A percentile compares a stretch with the other conserved stretches of the same genome.
phyloP scores from a whole-genome alignment of 2,888 invertebrate genomes.

The Lottia scabra region DNA sequence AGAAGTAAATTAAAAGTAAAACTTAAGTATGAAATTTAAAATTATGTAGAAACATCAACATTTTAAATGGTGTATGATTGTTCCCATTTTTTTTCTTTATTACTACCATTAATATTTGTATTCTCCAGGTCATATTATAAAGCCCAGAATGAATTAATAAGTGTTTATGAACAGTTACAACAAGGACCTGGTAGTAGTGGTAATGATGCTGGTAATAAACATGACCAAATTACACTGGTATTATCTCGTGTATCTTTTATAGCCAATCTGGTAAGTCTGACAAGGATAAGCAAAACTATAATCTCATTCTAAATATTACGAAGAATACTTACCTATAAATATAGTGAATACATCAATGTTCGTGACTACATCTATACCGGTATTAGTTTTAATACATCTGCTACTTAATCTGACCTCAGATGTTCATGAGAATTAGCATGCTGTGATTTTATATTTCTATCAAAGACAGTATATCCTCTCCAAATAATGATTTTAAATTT shows the following conservation, averaged over 20 bases:
- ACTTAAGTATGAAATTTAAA: too few relatives aligned
- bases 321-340: too few relatives aligned
- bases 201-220: slow-evolving; percentile 38
- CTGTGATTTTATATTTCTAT: neutral
- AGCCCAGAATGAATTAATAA: slow-evolving; percentile 63
- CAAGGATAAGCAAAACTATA: too few relatives aligned
- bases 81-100: neutral
- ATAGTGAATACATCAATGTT: too few relatives aligned
- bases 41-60: too few relatives aligned
- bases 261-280: slow-evolving; percentile 56
- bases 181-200: slow-evolving; percentile 30
- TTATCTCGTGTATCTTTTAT: slow-evolving; percentile 58
- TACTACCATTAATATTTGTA: neutral
- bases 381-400: too few relatives aligned
- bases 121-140: slow-evolving; percentile 63
- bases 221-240: slow-evolving; percentile 37
- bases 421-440: neutral
- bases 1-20: too few relatives aligned
- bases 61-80: too few relatives aligned
- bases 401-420: neutral
- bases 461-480: too few relatives aligned
- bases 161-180: slow-evolving; percentile 54
- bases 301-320: too few relatives aligned
- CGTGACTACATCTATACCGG: too few relatives aligned
- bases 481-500: too few relatives aligned